These are phyloP conservation scores for Empis livida DNA, from an alignment of 2,888 invertebrate genomes.

Conservation along the genomic window DNA sequence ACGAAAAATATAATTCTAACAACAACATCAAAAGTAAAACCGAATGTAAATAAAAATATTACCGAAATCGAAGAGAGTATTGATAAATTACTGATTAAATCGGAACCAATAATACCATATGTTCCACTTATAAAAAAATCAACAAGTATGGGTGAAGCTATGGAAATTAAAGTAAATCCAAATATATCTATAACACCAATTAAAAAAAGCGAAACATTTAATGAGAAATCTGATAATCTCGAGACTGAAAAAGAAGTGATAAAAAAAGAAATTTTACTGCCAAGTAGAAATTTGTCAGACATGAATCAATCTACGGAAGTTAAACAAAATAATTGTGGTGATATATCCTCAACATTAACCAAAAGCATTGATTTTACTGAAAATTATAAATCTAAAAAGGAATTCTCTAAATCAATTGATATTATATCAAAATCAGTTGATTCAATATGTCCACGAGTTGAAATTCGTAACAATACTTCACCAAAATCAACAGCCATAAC, in stretches of 20 bases:
- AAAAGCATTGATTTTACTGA: neutral
- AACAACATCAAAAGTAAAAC: constrained; percentile 10
- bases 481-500: constrained; percentile 1
- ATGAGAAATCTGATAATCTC: constrained; percentile 6
- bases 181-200: constrained; percentile 11
- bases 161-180: constrained; percentile 9
- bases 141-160: constrained; percentile 14
- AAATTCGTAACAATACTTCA: neutral
- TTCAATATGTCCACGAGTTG: neutral
- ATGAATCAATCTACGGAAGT: neutral
- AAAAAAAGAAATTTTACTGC: too few relatives aligned
- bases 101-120: constrained; percentile 19
- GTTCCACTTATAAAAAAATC: constrained; percentile 29
- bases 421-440: neutral
- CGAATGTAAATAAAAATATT: constrained; percentile 18
- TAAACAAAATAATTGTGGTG: neutral
- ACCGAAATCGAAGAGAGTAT: constrained; percentile 32
- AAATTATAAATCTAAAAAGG: neutral
- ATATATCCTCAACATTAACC: neutral
- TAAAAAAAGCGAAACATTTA: neutral
- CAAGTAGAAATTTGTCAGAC: neutral
- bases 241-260: constrained; percentile 5
- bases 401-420: neutral
- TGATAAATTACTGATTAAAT: constrained; percentile 28
- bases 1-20: constrained; percentile 21